phyloP scores from a whole-genome alignment of 2,113 vertebrate genomes.

The Oryzias javanicus region DNA sequence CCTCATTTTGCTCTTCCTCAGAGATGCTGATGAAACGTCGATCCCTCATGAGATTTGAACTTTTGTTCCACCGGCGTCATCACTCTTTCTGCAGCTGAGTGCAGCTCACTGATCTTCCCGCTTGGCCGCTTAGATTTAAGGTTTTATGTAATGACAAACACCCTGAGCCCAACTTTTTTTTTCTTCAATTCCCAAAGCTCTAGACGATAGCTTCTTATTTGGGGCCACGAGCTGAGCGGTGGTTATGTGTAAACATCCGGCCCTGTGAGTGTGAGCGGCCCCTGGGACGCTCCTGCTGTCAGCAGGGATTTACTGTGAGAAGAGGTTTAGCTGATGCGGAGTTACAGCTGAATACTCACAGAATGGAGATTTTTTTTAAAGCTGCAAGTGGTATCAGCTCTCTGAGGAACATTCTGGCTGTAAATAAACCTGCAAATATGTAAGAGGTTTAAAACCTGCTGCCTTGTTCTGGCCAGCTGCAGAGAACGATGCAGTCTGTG shows the following conservation, averaged over 20 bases:
- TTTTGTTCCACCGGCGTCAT: no score
- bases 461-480: neutral
- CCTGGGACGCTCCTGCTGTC: constrained; percentile 29
- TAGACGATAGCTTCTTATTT: constrained; percentile 9
- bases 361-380: constrained; percentile 22
- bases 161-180: no score
- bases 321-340: constrained; percentile 15
- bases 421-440: constrained; percentile 6
- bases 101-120: no score
- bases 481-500: neutral
- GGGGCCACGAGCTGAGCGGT: constrained; percentile 2
- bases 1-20: no score
- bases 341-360: constrained; percentile 2
- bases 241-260: constrained; percentile 8
- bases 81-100: no score
- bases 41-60: no score
- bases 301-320: constrained; percentile 16
- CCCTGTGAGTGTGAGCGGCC: constrained; percentile 19
- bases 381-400: constrained; percentile 35
- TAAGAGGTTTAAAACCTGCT: constrained; percentile 22
- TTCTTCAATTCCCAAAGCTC: neutral
- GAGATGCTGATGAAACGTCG: no score
- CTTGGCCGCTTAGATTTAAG: no score
- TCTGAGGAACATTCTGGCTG: constrained; percentile 8
- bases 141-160: no score